Conservation (phyloP, 2,113 vertebrate genomes). For the Grantiella picta region DNA sequence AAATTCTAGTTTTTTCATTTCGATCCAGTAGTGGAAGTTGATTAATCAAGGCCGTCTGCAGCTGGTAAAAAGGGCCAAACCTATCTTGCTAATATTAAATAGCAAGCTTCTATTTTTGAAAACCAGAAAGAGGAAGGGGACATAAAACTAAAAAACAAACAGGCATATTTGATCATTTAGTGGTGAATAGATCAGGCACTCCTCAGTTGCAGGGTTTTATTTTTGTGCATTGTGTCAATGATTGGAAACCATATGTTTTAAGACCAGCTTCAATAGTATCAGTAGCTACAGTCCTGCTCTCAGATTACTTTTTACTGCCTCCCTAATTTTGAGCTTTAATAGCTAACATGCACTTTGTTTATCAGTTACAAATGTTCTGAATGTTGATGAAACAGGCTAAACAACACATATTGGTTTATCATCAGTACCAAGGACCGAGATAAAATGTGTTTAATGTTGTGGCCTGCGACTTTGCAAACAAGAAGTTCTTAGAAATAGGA, state of each 20-base stretch:
- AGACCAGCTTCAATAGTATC: conserved; percentile 66
- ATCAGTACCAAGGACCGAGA: background rate
- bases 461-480: background rate
- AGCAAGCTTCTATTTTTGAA: conserved; percentile 26
- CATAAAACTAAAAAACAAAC: conserved; percentile 39
- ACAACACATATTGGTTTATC: conserved; percentile 9
- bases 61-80: background rate
- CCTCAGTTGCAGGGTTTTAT: conserved; percentile 33
- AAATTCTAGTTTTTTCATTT: background rate
- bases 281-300: conserved; percentile 64
- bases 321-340: conserved; percentile 63
- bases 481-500: background rate
- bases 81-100: conserved; percentile 40
- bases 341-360: conserved; percentile 69
- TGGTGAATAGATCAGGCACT: conserved; percentile 30
- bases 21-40: conserved; percentile 45
- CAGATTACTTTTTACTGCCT: conserved; percentile 66
- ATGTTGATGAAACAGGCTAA: conserved; percentile 31
- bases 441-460: background rate
- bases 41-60: conserved; percentile 54
- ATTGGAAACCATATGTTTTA: conserved; percentile 64
- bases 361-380: conserved; percentile 66
- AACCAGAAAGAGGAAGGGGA: conserved; percentile 41
- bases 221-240: conserved; percentile 57
- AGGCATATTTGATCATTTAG: conserved; percentile 46